phyloP scores from a whole-genome alignment of 2,888 invertebrate genomes.

The Junonia oenone region DNA sequence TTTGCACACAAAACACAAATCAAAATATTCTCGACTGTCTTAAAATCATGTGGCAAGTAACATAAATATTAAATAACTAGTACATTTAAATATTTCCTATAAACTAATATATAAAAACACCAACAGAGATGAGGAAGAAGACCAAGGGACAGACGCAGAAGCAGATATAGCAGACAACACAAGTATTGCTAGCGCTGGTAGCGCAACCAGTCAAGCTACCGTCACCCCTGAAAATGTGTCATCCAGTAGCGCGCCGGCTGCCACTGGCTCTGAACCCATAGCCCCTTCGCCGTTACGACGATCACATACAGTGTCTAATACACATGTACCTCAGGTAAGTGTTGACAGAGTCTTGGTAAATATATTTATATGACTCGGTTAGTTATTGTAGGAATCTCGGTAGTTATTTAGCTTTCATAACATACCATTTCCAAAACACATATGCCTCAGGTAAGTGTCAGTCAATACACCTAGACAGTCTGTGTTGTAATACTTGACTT shows the following conservation, averaged over 20 bases:
- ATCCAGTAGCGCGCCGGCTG: slow-evolving; percentile 59
- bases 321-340: slow-evolving; percentile 45
- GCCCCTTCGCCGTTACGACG: slow-evolving; percentile 57
- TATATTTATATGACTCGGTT: too few species aligned
- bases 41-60: too few species aligned
- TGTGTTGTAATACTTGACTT: too few species aligned
- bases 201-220: slow-evolving; percentile 57
- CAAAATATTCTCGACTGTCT: too few species aligned
- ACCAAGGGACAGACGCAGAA: slow-evolving; percentile 43
- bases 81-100: not conserved
- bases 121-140: slow-evolving; percentile 26
- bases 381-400: too few species aligned
- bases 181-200: slow-evolving; percentile 51
- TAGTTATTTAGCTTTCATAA: too few species aligned
- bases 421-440: too few species aligned
- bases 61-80: too few species aligned
- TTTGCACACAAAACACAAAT: too few species aligned
- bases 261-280: slow-evolving; percentile 28
- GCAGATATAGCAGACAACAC: slow-evolving; percentile 39
- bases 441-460: too few species aligned
- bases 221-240: slow-evolving; percentile 64
- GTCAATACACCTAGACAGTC: too few species aligned
- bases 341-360: too few species aligned
- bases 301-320: slow-evolving; percentile 59
- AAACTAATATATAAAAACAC: not conserved